Percentiles rank a stretch among this genome's conserved stretches.
Conservation (phyloP, 2,113 vertebrate species). For the Hyperoodon ampullatus region DNA sequence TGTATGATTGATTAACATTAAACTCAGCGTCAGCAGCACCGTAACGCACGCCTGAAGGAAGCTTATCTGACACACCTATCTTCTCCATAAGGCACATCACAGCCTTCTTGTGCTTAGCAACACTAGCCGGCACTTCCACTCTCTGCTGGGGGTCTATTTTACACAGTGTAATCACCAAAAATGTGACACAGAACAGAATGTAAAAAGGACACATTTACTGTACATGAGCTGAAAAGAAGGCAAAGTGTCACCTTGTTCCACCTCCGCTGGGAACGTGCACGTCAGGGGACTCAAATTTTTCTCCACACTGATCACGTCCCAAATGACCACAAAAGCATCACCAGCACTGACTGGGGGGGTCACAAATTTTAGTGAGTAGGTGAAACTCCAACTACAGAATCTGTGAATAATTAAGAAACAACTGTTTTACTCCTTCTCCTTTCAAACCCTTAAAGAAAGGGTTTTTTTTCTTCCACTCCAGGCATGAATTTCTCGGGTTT, state of each 20-base stretch:
- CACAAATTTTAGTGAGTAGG: neutral
- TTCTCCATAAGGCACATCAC: neutral
- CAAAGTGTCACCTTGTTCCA: rapidly evolving
- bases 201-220: neutral
- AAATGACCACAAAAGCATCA: neutral
- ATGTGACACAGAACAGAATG: neutral
- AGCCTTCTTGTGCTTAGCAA: neutral
- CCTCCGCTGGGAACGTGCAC: rapidly evolving
- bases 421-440: neutral
- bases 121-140: neutral
- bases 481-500: neutral
- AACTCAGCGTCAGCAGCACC: neutral
- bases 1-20: neutral
- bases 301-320: neutral
- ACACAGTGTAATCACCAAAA: neutral
- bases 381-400: neutral
- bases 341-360: neutral
- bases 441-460: neutral
- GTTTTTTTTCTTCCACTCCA: neutral
- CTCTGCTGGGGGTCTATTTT: neutral
- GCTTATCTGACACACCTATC: neutral
- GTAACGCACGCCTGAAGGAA: neutral
- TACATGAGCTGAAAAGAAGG: neutral
- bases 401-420: neutral
- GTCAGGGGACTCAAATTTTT: neutral